Conservation (phyloP, 2,888 invertebrate species). For the Pocota personata region DNA sequence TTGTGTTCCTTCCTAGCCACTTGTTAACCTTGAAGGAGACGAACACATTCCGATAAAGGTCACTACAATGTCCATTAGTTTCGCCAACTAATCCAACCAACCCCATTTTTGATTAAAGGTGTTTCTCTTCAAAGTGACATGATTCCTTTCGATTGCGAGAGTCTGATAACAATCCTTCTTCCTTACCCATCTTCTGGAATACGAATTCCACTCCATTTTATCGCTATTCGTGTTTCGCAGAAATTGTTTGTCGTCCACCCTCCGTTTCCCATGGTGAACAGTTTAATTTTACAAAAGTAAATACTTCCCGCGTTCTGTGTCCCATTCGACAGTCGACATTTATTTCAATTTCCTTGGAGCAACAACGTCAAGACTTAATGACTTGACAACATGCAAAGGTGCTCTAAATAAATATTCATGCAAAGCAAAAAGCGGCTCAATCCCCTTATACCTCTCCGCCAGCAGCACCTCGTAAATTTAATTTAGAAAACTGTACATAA, state of each 20-base stretch:
- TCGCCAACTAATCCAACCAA: slow-evolving; percentile 58
- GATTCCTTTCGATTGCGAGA: slow-evolving; percentile 57
- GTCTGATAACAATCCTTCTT: slow-evolving; percentile 48
- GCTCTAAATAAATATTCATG: slow-evolving; percentile 73
- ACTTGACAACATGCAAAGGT: slow-evolving; percentile 79
- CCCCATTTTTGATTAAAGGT: slow-evolving; percentile 62
- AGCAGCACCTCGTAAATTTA: neutral
- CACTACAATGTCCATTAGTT: slow-evolving; percentile 64
- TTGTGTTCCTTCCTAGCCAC: slow-evolving; percentile 17
- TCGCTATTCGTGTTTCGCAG: slow-evolving; percentile 48
- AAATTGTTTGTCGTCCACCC: slow-evolving; percentile 7
- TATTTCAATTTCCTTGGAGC: slow-evolving; percentile 79
- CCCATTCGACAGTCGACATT: slow-evolving; percentile 76
- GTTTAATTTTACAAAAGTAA: slow-evolving; percentile 76
- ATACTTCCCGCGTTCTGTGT: slow-evolving; percentile 77
- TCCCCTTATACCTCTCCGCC: neutral
- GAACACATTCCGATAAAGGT: slow-evolving; percentile 53
- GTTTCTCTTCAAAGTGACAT: slow-evolving; percentile 65
- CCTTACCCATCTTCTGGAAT: neutral
- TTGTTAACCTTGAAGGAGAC: slow-evolving; percentile 62
- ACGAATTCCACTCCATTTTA: slow-evolving; percentile 42
- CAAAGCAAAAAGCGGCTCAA: slow-evolving; percentile 4
- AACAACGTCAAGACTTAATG: slow-evolving; percentile 78
- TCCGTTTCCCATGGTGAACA: slow-evolving; percentile 11
- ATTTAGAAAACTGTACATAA: neutral